These are phyloP conservation scores for Papilio machaon DNA, from an alignment of 1,140 invertebrate genomes.

Conservation along the genomic window DNA sequence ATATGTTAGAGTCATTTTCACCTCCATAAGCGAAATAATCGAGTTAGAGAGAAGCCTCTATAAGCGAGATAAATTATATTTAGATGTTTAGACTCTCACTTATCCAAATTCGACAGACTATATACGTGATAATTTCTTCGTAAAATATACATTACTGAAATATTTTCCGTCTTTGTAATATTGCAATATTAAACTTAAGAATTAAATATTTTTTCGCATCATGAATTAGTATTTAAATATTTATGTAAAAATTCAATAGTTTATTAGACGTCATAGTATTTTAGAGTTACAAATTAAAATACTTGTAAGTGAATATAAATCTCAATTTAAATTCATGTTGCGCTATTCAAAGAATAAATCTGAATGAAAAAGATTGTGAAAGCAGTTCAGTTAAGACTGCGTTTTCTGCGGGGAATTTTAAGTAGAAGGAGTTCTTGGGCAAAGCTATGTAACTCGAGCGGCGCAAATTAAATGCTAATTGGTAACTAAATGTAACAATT, in stretches of 20 bases:
- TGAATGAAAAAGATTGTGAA: conserved; percentile 39
- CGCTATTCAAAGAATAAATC: conserved; percentile 36
- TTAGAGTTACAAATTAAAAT: conserved; percentile 23
- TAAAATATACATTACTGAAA: no score
- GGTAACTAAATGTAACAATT: conserved; percentile 22
- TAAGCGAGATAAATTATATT: no score
- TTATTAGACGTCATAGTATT: neutral
- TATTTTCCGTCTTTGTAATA: no score
- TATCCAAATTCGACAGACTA: no score
- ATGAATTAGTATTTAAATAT: no score
- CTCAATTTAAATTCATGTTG: conserved; percentile 32
- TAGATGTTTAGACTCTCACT: no score
- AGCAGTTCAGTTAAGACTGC: conserved; percentile 38
- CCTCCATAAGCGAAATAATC: no score
- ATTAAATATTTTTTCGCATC: no score
- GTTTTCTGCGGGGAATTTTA: conserved; percentile 31
- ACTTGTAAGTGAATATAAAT: conserved; percentile 30
- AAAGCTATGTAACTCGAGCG: conserved; percentile 8
- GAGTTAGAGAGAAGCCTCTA: no score
- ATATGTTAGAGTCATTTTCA: no score
- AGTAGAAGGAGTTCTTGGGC: conserved; percentile 25
- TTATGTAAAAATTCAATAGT: no score
- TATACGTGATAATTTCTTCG: no score
- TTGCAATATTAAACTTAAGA: neutral
- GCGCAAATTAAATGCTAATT: conserved; percentile 37